These are phyloP conservation scores for Thalassarche chlororhynchos DNA, from an alignment of 2,113 vertebrate genomes.

Conservation along the genomic window DNA sequence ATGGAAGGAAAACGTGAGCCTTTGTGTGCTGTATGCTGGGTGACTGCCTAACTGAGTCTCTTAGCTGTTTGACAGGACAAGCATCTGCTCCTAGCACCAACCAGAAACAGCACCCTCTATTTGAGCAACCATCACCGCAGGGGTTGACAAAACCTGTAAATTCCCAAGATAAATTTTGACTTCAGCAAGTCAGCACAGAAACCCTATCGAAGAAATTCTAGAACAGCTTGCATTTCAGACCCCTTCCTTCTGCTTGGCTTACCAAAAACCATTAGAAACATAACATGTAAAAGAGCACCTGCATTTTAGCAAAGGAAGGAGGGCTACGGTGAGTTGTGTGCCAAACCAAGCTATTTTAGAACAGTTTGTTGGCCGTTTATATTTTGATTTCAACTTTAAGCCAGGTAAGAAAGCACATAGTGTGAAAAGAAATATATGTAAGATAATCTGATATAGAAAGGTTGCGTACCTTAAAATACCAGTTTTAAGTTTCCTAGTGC, in stretches of 20 bases:
- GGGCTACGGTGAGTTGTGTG: fast-evolving
- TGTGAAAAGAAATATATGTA: background rate
- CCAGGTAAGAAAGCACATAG: background rate
- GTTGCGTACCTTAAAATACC: background rate
- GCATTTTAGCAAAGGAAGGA: background rate
- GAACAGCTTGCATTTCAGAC: background rate
- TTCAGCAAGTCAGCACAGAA: background rate
- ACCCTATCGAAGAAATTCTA: background rate
- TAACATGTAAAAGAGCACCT: background rate
- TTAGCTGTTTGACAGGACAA: fast-evolving
- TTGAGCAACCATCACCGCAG: background rate
- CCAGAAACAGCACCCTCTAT: background rate
- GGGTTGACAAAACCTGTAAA: background rate
- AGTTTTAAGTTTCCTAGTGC: background rate
- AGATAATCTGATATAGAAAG: background rate
- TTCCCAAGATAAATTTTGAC: background rate
- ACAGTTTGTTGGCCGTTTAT: background rate
- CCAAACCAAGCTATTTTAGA: background rate
- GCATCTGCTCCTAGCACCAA: background rate
- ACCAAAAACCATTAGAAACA: background rate
- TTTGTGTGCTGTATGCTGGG: background rate
- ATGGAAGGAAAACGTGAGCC: background rate
- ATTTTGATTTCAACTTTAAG: background rate
- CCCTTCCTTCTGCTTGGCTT: background rate
- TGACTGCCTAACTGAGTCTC: background rate